A percentile compares a stretch with the other conserved stretches of the same genome.
Evolutionary conservation across 2,113 vertebrate species (phyloP).

Genomic region (Proteles cristata): DNA sequence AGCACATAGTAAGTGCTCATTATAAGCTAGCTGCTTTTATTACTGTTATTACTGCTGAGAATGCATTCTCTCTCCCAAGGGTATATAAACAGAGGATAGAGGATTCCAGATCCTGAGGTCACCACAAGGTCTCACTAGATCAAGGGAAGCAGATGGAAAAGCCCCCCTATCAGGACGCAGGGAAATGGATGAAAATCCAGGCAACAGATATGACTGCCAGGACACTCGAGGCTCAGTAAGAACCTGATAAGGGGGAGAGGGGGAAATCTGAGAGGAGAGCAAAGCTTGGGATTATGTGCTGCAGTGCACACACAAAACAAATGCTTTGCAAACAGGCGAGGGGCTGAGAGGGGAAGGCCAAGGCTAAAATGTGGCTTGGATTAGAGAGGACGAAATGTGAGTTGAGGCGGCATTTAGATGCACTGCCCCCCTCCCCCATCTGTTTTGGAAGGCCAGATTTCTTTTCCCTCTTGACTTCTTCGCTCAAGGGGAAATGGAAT

Average conservation of each 20-base stretch:
- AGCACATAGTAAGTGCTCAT: constrained; percentile 57
- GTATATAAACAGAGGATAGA: constrained; percentile 43
- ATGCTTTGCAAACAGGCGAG: constrained; percentile 34
- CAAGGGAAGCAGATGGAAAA: constrained; percentile 66
- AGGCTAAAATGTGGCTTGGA: constrained; percentile 67
- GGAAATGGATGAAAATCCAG: constrained; percentile 74
- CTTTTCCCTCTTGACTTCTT: constrained; percentile 63
- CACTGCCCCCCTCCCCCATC: background rate
- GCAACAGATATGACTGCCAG: constrained; percentile 61
- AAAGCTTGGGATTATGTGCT: constrained; percentile 61
- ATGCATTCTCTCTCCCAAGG: background rate
- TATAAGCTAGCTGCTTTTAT: constrained; percentile 63
- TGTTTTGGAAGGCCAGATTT: constrained; percentile 69
- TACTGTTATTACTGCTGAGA: constrained; percentile 52
- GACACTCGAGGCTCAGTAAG: constrained; percentile 14
- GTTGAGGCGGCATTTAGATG: constrained; percentile 32
- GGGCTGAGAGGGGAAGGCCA: constrained; percentile 8
- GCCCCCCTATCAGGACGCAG: constrained; percentile 38
- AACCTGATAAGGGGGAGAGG: constrained; percentile 65
- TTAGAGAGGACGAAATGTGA: constrained; percentile 38
- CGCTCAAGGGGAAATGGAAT: constrained; percentile 72
- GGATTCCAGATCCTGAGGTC: constrained; percentile 36
- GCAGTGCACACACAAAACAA: constrained; percentile 70
- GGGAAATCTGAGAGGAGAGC: background rate
- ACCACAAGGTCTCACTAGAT: constrained; percentile 58